Conservation (phyloP, 1,140 invertebrate species). For the Gonatopus flavifemur region DNA sequence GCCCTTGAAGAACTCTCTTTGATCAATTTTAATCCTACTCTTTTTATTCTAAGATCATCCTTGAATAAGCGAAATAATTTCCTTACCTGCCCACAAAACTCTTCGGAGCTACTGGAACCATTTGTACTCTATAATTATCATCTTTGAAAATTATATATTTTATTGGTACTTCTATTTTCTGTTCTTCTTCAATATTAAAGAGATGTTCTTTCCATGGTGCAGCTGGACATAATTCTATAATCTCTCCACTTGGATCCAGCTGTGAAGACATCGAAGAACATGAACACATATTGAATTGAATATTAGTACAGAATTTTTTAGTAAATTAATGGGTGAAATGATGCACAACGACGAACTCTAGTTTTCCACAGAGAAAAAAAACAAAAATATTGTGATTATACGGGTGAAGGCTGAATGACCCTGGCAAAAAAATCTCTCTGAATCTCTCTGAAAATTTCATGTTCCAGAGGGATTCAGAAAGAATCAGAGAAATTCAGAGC, state of each 20-base stretch:
- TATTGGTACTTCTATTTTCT: slow-evolving; percentile 66
- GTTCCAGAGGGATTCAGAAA: too few relatives aligned
- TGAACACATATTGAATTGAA: background rate
- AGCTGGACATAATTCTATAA: slow-evolving; percentile 70
- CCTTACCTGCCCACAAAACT: slow-evolving; percentile 83
- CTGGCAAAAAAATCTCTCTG: too few relatives aligned
- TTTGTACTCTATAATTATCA: slow-evolving; percentile 77
- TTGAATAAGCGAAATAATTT: background rate
- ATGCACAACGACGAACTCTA: too few relatives aligned
- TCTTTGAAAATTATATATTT: slow-evolving; percentile 79
- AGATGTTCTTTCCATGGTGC: slow-evolving; percentile 92
- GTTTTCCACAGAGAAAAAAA: slow-evolving; percentile 1
- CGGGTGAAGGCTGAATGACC: too few relatives aligned
- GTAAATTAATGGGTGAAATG: too few relatives aligned
- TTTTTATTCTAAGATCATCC: background rate
- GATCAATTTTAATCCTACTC: background rate
- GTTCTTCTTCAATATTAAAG: slow-evolving; percentile 76
- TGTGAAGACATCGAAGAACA: slow-evolving; percentile 25
- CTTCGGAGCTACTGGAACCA: slow-evolving; percentile 69
- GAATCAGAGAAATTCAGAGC: too few relatives aligned
- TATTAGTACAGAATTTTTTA: background rate
- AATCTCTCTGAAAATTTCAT: too few relatives aligned
- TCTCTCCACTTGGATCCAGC: slow-evolving; percentile 74
- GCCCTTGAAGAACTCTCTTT: background rate
- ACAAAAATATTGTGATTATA: too few relatives aligned